Percentiles rank a stretch among this genome's conserved stretches.
Conservation (phyloP, 1,140 invertebrate genomes). For the Aphaenogaster rudis region DNA sequence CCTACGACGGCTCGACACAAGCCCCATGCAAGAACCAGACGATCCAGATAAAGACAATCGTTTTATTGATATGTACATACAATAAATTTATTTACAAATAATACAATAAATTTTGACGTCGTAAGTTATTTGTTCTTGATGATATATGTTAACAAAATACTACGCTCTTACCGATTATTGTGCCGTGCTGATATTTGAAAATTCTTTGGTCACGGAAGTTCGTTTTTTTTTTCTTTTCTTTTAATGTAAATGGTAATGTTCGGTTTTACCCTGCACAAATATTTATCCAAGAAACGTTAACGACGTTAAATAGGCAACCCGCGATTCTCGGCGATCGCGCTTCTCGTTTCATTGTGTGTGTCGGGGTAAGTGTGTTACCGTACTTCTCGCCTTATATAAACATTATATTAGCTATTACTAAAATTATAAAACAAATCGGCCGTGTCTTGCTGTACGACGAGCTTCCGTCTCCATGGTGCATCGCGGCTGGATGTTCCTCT, state of each 20-base stretch:
- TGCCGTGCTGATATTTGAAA: conserved; percentile 80
- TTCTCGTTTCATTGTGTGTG: conserved; percentile 49
- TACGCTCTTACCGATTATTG: conserved; percentile 81
- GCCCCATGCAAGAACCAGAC: conserved; percentile 35
- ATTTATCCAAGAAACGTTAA: conserved; percentile 72
- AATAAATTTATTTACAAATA: conserved; percentile 85
- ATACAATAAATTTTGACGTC: conserved; percentile 78
- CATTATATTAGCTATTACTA: conserved; percentile 79
- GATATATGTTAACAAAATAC: conserved; percentile 84
- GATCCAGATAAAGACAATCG: conserved; percentile 79
- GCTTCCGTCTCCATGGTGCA: conserved; percentile 86
- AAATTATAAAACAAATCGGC: conserved; percentile 79
- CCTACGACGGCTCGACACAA: neutral
- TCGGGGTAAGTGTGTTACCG: conserved; percentile 28
- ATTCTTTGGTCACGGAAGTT: conserved; percentile 81
- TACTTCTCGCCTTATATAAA: conserved; percentile 76
- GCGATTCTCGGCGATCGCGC: conserved; percentile 53
- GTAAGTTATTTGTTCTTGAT: conserved; percentile 76
- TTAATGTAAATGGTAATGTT: conserved; percentile 78
- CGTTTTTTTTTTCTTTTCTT: conserved; percentile 45
- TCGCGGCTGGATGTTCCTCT: conserved; percentile 87
- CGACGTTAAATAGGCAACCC: conserved; percentile 66
- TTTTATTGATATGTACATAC: conserved; percentile 87
- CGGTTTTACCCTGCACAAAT: conserved; percentile 81
- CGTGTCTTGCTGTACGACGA: conserved; percentile 74